Evolutionary conservation across 2,888 invertebrate species (phyloP).

Genomic region (Myopa testacea): DNA sequence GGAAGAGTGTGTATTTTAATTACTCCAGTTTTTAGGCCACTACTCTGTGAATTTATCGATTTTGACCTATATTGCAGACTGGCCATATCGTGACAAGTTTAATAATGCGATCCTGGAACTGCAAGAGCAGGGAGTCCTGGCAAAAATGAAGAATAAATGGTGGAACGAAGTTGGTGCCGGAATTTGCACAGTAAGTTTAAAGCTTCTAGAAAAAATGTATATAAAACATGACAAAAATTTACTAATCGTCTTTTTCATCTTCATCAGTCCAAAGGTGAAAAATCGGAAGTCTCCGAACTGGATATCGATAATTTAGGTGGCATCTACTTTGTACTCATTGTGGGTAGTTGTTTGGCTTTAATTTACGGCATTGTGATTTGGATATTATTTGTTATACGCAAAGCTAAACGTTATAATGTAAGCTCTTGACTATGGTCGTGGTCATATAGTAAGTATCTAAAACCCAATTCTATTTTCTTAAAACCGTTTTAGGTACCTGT

Average conservation of each 20-base stretch:
- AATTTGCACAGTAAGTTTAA: conserved; percentile 61
- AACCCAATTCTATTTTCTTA: not conserved
- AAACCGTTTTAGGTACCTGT: conserved; percentile 72
- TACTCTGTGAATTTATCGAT: not conserved
- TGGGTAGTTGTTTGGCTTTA: conserved; percentile 66
- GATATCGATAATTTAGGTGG: conserved; percentile 76
- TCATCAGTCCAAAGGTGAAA: conserved; percentile 57
- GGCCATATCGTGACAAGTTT: conserved; percentile 77
- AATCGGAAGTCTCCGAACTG: conserved; percentile 68
- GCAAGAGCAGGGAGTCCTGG: conserved; percentile 85
- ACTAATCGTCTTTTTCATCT: not conserved
- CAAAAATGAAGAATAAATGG: conserved; percentile 85
- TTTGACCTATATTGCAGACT: conserved; percentile 55
- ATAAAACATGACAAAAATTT: not conserved
- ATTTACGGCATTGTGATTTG: conserved; percentile 62
- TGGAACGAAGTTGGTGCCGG: conserved; percentile 87
- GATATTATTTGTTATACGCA: conserved; percentile 58
- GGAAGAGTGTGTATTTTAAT: conserved; percentile 70
- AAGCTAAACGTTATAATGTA: conserved; percentile 62
- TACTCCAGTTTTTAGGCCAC: not conserved
- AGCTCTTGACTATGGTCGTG: conserved; percentile 13
- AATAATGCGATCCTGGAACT: conserved; percentile 84
- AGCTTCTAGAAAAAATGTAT: not conserved
- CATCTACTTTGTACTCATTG: conserved; percentile 73
- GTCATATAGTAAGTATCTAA: not conserved